phyloP scores from a whole-genome alignment of 2,888 invertebrate genomes.

The Tipula lateralis region DNA sequence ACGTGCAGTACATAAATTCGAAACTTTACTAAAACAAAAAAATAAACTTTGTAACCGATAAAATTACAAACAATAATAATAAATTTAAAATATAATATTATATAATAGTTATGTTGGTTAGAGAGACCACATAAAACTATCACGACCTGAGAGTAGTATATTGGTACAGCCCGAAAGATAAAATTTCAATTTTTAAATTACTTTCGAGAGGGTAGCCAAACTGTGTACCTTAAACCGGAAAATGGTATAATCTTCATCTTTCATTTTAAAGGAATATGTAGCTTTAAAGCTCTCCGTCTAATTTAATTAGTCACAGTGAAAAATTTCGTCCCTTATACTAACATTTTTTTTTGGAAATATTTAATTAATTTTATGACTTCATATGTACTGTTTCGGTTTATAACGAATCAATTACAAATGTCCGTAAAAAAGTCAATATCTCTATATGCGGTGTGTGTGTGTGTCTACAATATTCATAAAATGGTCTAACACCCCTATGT shows the following conservation, averaged over 20 bases:
- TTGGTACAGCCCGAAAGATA: not conserved
- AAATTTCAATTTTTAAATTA: not conserved
- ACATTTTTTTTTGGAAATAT: not conserved
- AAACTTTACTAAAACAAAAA: not conserved
- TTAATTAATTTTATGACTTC: conserved; percentile 13
- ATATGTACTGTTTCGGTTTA: not conserved
- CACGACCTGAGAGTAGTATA: conserved; percentile 7
- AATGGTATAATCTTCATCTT: not conserved
- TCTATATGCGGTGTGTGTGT: not conserved
- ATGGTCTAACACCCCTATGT: conserved; percentile 14
- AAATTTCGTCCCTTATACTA: not conserved
- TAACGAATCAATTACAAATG: conserved; percentile 24
- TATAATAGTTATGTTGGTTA: not conserved
- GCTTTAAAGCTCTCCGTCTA: not conserved
- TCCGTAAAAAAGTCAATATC: conserved; percentile 24
- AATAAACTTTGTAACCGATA: not conserved
- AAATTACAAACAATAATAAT: conserved; percentile 24
- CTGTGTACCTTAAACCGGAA: too few species aligned
- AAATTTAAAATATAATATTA: not conserved
- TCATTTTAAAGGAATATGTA: not conserved
- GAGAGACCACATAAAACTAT: not conserved
- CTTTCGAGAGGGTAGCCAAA: not conserved
- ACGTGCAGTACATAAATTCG: not conserved
- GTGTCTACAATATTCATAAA: not conserved
- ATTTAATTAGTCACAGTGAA: not conserved